Evolutionary conservation across 2,797 vertebrate species (phyloP).

Genomic region (Champsocephalus esox): DNA sequence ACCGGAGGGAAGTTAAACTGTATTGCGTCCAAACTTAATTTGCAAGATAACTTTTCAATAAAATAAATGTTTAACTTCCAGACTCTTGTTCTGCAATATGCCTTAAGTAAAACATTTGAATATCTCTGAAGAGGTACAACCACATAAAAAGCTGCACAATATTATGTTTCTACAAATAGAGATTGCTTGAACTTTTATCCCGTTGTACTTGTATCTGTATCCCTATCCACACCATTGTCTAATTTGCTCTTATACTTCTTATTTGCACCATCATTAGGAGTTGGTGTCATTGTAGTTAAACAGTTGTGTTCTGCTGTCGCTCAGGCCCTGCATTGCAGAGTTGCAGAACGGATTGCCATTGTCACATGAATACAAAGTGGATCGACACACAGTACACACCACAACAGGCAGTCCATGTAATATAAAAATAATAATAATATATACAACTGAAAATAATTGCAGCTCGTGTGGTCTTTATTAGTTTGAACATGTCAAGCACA

Average conservation of each 20-base stretch:
- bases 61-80: constrained; percentile 21
- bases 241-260: constrained; percentile 24
- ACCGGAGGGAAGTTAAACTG: constrained; percentile 60
- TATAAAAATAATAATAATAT: too few relatives aligned
- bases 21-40: constrained; percentile 52
- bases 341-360: constrained; percentile 34
- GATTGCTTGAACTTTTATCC: constrained; percentile 1
- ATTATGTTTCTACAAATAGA: constrained; percentile 19
- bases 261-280: constrained; percentile 23
- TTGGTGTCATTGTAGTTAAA: constrained; percentile 32
- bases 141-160: not conserved
- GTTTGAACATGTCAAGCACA: too few relatives aligned
- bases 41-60: constrained; percentile 40
- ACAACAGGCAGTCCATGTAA: not conserved
- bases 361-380: constrained; percentile 10
- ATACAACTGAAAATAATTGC: too few relatives aligned
- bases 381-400: not conserved
- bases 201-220: constrained; percentile 30
- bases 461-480: too few relatives aligned
- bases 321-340: constrained; percentile 38
- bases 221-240: constrained; percentile 4
- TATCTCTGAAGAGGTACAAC: constrained; percentile 22
- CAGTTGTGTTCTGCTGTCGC: constrained; percentile 26
- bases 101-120: constrained; percentile 13
- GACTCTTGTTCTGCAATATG: not conserved